phyloP scores from a whole-genome alignment of 1,140 invertebrate genomes.

The Sitophilus oryzae region DNA sequence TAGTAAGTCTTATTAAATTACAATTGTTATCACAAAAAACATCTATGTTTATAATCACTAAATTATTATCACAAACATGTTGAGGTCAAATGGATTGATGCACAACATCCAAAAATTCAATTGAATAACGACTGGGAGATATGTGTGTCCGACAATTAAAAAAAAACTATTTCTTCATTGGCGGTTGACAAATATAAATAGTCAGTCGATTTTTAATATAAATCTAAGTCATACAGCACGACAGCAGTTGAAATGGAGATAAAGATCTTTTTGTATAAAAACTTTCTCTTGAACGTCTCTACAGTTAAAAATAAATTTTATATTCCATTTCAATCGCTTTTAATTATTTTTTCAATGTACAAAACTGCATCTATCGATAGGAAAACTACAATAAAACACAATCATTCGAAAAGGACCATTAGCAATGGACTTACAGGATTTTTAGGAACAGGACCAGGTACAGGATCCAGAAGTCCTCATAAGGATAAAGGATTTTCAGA shows the following conservation, averaged over 20 bases:
- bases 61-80: slow-evolving; percentile 34
- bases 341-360: no score
- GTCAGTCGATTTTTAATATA: slow-evolving; percentile 5
- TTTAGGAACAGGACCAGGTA: slow-evolving; percentile 30
- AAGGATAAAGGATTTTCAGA: slow-evolving; percentile 30
- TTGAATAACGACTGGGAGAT: neutral
- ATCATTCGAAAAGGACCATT: slow-evolving; percentile 27
- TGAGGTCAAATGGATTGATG: slow-evolving; percentile 27
- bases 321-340: no score
- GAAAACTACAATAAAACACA: slow-evolving; percentile 25
- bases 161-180: neutral
- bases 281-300: no score
- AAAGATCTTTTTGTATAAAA: no score
- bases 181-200: neutral
- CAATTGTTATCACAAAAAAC: slow-evolving; percentile 34
- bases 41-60: slow-evolving; percentile 33
- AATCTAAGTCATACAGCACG: neutral
- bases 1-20: slow-evolving; percentile 32
- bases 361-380: no score
- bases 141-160: neutral
- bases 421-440: slow-evolving; percentile 22
- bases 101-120: slow-evolving; percentile 19
- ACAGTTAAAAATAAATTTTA: no score
- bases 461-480: slow-evolving; percentile 40
- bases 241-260: no score